These are phyloP conservation scores for Eudyptes chrysolophus DNA, from an alignment of 2,113 vertebrate genomes.

Conservation along the genomic window DNA sequence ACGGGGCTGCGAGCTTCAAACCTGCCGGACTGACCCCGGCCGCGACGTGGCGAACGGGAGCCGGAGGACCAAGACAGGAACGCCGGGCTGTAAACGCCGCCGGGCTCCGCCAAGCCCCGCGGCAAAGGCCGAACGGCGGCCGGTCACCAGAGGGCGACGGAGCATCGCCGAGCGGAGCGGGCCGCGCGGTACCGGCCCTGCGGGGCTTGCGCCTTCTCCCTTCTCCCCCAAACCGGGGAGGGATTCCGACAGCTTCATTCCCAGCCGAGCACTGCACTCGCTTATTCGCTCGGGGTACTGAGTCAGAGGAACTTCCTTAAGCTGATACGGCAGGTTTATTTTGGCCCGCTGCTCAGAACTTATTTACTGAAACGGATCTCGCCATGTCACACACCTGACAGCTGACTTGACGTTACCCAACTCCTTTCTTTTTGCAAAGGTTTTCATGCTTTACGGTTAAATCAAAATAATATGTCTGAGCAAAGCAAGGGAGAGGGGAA, in stretches of 20 bases:
- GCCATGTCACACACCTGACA: background rate
- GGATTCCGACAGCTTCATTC: background rate
- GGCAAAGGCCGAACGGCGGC: background rate
- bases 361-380: background rate
- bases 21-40: background rate
- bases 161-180: background rate
- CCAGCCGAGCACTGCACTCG: accelerated
- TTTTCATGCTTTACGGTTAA: background rate
- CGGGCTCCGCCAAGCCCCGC: background rate
- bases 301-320: background rate
- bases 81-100: too few species aligned
- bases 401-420: background rate
- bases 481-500: background rate
- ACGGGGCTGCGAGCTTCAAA: background rate
- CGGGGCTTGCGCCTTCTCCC: too few species aligned
- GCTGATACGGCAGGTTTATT: background rate
- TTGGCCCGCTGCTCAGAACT: background rate
- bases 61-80: too few species aligned
- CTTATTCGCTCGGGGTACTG: accelerated
- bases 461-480: background rate
- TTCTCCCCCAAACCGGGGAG: too few species aligned
- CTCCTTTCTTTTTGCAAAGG: background rate
- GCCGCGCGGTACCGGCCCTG: too few species aligned
- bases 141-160: background rate
- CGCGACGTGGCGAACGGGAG: too few species aligned